Base-by-base conservation (phyloP, 2,888 invertebrate species). In the Epicampocera succincta region DNA sequence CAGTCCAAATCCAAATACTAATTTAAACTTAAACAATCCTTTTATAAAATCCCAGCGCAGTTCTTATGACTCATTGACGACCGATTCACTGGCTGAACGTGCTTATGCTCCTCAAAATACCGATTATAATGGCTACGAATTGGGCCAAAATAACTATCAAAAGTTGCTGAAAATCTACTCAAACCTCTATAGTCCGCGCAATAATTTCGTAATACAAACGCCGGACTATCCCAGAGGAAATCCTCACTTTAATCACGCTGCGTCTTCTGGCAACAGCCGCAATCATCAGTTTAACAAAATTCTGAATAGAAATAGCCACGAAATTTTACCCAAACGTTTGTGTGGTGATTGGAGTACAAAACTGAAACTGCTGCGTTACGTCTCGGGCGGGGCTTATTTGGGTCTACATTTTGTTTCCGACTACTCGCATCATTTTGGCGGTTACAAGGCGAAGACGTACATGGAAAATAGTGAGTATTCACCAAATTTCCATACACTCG, bases 281-380 rank as follows among this genome's bases (percentile, higher is more conserved):
- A 68, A 68, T 68, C 66, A 48, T 46, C 75, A 65, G 56, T 40
- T 8, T 8, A 38, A 42, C 9, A 29, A 15, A 33, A 33, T 33
- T 33, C 8, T 33, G 8, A 33, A 68, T 9, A 13, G 40, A 33
- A 21, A 13, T 54, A 12, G 48, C 42, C 71, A 83, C 15, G 86
- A 87, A 3, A 80, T 83, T 12, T 19, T 88, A 44, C 91, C 92
- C 9, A 90, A 92, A 5, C 92, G 94, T 0, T 91, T 94, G 8
- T 96, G 96, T 89, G 96, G 96, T 13, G 95, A 96, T 90, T 96
- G 96, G 95, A 95, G 94, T 86, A 93, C 94, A 33, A 94, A 94
- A 87, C 92, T 96, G 74, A 96, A 96, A 88, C 92, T 96, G 21
- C 91, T 96, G 61, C 93, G 94, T 38, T 92, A 95, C 91, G 93